phyloP scores from a whole-genome alignment of 2,797 vertebrate species.

The Mycteria americana region DNA sequence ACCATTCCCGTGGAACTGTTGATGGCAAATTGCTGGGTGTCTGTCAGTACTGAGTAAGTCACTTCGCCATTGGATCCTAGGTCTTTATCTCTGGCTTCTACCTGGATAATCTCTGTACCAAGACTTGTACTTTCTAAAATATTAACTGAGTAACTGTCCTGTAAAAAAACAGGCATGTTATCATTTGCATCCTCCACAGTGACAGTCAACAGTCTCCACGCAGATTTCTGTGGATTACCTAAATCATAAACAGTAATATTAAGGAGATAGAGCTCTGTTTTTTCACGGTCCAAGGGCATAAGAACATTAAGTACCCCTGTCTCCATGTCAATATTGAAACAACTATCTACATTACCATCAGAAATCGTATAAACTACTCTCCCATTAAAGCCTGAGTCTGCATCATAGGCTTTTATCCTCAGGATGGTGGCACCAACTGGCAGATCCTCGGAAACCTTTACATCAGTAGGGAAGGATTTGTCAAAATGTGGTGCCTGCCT shows the following conservation, averaged over 20 bases:
- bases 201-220: conserved; percentile 89
- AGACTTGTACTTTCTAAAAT: conserved; percentile 93
- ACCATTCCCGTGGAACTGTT: conserved; percentile 91
- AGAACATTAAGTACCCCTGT: conserved; percentile 88
- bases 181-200: conserved; percentile 94
- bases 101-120: conserved; percentile 91
- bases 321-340: conserved; percentile 90
- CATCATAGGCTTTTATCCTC: conserved; percentile 88
- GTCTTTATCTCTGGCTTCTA: conserved; percentile 94
- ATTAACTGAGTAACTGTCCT: conserved; percentile 84
- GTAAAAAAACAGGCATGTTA: conserved; percentile 89
- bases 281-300: conserved; percentile 92
- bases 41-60: conserved; percentile 88
- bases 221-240: conserved; percentile 87
- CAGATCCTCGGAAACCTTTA: conserved; percentile 88
- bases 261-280: conserved; percentile 88
- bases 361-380: conserved; percentile 91
- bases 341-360: conserved; percentile 90
- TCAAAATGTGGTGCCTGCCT: conserved; percentile 93
- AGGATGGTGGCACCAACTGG: conserved; percentile 84
- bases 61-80: conserved; percentile 88
- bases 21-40: conserved; percentile 89
- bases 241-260: conserved; percentile 94
- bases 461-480: conserved; percentile 89
- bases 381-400: conserved; percentile 95